A percentile compares a stretch with the other conserved stretches of the same genome.
These are phyloP conservation scores for Lithodes maja DNA, from an alignment of 2,888 invertebrate species.

Conservation along the genomic window DNA sequence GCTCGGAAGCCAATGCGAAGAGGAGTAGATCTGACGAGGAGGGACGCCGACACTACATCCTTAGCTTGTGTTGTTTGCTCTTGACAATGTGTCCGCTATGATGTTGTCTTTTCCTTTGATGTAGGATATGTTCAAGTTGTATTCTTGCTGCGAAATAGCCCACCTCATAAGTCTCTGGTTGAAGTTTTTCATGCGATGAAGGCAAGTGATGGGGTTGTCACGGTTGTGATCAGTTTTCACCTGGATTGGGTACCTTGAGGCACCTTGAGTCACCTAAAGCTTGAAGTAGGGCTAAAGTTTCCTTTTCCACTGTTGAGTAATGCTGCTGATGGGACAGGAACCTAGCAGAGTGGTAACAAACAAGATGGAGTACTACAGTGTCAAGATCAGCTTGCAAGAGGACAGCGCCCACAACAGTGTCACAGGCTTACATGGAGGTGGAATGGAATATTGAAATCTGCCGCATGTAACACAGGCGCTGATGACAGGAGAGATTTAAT, in stretches of 20 bases:
- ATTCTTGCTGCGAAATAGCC: not conserved
- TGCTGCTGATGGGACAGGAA: not conserved
- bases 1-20: no score
- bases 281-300: not conserved
- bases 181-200: not conserved
- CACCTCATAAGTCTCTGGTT: constrained; percentile 9
- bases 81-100: not conserved
- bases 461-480: not conserved
- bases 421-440: constrained; percentile 7
- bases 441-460: not conserved
- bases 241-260: not conserved
- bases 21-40: no score
- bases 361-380: not conserved
- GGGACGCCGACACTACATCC: no score
- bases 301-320: constrained; percentile 10
- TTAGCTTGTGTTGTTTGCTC: no score
- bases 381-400: not conserved
- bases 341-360: not conserved
- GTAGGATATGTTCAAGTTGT: not conserved
- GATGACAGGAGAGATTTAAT: no score
- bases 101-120: not conserved
- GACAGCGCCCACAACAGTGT: not conserved
- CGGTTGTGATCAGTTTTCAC: not conserved
- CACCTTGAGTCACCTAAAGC: not conserved
- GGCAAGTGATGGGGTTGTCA: not conserved